These are phyloP conservation scores for Dendrophyllia cribrosa DNA, from an alignment of 64 coral and sea anemone species.

Conservation along the genomic window DNA sequence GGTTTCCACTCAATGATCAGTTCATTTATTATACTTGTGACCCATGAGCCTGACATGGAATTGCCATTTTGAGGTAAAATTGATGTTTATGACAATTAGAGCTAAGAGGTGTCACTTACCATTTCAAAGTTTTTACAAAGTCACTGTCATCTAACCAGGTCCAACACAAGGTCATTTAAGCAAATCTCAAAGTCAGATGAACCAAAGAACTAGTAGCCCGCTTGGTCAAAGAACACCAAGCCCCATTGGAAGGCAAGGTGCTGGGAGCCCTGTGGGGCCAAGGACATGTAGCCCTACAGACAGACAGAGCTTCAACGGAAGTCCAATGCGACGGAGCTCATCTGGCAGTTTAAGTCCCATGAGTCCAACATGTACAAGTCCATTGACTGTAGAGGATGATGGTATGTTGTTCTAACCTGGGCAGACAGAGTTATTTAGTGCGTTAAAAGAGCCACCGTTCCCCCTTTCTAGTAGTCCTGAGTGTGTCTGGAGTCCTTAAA, in stretches of 20 bases:
- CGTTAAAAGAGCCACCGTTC: too few relatives aligned
- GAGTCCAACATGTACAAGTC: constrained; percentile 39
- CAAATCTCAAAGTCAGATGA: constrained; percentile 22
- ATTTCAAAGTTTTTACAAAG: too few relatives aligned
- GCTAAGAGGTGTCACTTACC: too few relatives aligned
- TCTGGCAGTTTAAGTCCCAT: constrained; percentile 61
- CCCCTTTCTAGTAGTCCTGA: too few relatives aligned
- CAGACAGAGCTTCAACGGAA: constrained; percentile 41
- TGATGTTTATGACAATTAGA: too few relatives aligned
- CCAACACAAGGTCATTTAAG: not conserved
- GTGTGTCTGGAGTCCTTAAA: too few relatives aligned
- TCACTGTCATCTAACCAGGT: not conserved
- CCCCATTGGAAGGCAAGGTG: constrained; percentile 21
- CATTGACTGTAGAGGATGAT: constrained; percentile 47
- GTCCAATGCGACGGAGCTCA: constrained; percentile 33
- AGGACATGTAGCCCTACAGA: constrained; percentile 5
- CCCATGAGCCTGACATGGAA: too few relatives aligned
- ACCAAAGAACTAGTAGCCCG: constrained; percentile 34
- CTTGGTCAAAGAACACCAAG: constrained; percentile 45
- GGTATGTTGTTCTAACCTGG: constrained; percentile 2
- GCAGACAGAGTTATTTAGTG: not conserved
- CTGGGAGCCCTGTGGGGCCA: not conserved
- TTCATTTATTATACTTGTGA: too few relatives aligned
- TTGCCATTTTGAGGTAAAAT: too few relatives aligned
- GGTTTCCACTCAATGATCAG: too few relatives aligned